These are phyloP conservation scores for Craterocephalus amniculus DNA, from an alignment of 2,797 vertebrate genomes.

Conservation along the genomic window DNA sequence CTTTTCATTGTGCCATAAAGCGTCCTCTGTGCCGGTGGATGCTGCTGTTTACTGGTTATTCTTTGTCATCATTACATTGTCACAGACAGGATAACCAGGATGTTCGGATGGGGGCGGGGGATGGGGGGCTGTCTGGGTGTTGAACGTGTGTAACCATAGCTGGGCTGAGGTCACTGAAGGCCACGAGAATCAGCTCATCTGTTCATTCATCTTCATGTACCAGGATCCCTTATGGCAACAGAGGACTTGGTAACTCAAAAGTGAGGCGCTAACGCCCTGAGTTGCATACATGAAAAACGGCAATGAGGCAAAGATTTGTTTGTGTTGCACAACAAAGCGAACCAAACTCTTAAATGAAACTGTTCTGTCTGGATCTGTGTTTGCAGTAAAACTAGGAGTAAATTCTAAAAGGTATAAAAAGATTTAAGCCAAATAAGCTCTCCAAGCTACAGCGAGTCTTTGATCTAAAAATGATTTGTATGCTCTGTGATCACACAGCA, in stretches of 20 bases:
- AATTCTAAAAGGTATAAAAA: slow-evolving; percentile 54
- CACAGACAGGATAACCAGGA: slow-evolving; percentile 73
- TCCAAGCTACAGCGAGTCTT: slow-evolving; percentile 57
- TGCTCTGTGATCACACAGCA: slow-evolving; percentile 68
- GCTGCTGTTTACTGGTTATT: slow-evolving; percentile 75
- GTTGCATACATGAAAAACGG: slow-evolving; percentile 32
- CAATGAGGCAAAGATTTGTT: slow-evolving; percentile 34
- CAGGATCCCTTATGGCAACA: slow-evolving; percentile 58
- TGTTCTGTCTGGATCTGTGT: slow-evolving; percentile 50
- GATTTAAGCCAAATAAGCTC: slow-evolving; percentile 57
- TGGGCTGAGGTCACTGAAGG: slow-evolving; percentile 59
- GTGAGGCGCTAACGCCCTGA: slow-evolving; percentile 40
- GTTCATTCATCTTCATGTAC: slow-evolving; percentile 79
- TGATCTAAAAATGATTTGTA: slow-evolving; percentile 71
- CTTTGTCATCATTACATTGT: slow-evolving; percentile 83
- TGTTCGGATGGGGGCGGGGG: slow-evolving; percentile 25
- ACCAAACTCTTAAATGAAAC: slow-evolving; percentile 31
- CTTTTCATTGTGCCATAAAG: slow-evolving; percentile 81
- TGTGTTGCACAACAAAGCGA: slow-evolving; percentile 33
- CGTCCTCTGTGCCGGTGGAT: slow-evolving; percentile 67
- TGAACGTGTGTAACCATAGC: slow-evolving; percentile 52
- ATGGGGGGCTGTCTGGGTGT: slow-evolving; percentile 39
- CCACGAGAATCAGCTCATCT: slow-evolving; percentile 74
- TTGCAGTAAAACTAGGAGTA: slow-evolving; percentile 41
- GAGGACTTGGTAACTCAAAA: slow-evolving; percentile 58